Percentiles rank a stretch among this genome's conserved stretches.
Conservation (phyloP, 2,888 invertebrate genomes). For the Nasonovia ribisnigri region DNA sequence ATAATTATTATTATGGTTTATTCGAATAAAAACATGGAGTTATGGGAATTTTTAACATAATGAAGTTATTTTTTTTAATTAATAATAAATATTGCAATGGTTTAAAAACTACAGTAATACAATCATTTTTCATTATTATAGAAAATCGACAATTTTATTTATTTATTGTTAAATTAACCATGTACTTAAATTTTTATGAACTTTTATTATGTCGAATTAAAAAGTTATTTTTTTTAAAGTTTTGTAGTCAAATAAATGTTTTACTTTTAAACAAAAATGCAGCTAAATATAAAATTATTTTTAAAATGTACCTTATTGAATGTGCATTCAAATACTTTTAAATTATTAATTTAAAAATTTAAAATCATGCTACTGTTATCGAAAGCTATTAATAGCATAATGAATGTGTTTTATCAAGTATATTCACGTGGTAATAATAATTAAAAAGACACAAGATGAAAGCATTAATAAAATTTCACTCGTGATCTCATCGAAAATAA, state of each 20-base stretch:
- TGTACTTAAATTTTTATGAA: neutral
- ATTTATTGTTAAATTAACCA: neutral
- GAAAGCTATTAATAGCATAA: neutral
- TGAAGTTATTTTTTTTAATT: neutral
- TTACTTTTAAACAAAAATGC: neutral
- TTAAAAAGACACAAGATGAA: neutral
- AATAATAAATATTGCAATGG: neutral
- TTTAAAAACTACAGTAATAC: neutral
- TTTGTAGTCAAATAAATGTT: neutral
- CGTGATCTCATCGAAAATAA: conserved; percentile 6
- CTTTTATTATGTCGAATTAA: neutral
- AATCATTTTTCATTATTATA: neutral
- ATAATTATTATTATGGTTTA: too few species aligned
- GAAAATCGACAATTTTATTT: neutral
- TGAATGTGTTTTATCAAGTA: neutral
- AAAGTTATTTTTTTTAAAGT: too few species aligned
- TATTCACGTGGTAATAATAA: neutral
- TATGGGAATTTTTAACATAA: neutral
- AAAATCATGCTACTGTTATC: neutral
- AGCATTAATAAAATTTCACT: neutral
- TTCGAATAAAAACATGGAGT: neutral
- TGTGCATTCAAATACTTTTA: too few species aligned
- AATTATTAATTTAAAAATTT: neutral
- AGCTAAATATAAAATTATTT: neutral
- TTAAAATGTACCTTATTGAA: neutral